These are phyloP conservation scores for Pachypsylla venusta DNA, from an alignment of 1,140 invertebrate species.

Conservation along the genomic window DNA sequence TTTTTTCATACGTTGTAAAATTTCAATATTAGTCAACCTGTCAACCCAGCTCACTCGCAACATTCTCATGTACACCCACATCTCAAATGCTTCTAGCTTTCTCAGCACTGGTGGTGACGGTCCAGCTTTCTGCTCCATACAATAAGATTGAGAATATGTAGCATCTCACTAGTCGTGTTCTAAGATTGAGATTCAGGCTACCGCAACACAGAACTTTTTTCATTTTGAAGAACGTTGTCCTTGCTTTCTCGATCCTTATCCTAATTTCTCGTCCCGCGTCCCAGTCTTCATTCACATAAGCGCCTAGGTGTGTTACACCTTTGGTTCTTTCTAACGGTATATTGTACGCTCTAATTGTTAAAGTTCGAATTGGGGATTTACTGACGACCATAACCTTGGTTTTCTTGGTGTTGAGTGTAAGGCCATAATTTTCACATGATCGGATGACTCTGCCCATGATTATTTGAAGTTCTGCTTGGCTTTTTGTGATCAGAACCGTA, in stretches of 20 bases:
- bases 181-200: slow-evolving; percentile 1
- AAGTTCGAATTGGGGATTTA: background rate
- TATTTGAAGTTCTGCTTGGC: background rate
- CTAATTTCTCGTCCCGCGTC: slow-evolving; percentile 8
- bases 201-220: background rate
- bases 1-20: slow-evolving; percentile 5
- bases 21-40: slow-evolving; percentile 5
- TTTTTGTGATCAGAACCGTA: slow-evolving; percentile 10
- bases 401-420: slow-evolving; percentile 11
- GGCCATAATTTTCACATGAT: background rate
- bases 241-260: slow-evolving; percentile 5
- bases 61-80: slow-evolving; percentile 11
- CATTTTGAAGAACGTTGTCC: background rate
- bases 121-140: slow-evolving; percentile 9
- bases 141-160: background rate
- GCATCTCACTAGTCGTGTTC: slow-evolving; percentile 1
- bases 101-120: background rate
- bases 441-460: slow-evolving; percentile 9
- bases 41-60: background rate
- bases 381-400: slow-evolving; percentile 11
- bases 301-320: background rate
- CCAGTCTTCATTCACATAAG: slow-evolving; percentile 10
- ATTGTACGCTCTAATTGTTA: background rate
- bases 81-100: slow-evolving; percentile 12
- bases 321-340: slow-evolving; percentile 1